Evolutionary conservation across 2,888 invertebrate genomes (phyloP).

Genomic region (Ditylenchus weischeri): DNA sequence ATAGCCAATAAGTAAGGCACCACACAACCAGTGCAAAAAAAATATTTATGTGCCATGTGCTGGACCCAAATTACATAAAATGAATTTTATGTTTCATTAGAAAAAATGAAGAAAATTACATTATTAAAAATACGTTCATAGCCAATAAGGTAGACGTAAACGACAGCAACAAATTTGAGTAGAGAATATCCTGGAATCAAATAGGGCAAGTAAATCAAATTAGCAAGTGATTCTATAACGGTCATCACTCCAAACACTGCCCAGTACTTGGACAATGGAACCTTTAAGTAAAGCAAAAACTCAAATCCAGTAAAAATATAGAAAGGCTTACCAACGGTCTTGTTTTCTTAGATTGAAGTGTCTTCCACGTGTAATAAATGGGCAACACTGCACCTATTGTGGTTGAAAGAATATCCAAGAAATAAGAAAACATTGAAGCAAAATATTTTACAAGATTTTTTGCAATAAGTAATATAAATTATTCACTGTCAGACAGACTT

Average conservation of each 20-base stretch:
- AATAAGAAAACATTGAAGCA: too few relatives aligned
- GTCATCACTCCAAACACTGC: conserved; percentile 13
- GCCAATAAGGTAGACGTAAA: conserved; percentile 1
- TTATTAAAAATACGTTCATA: conserved; percentile 3
- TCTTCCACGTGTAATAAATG: conserved; percentile 13
- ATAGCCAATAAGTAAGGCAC: too few relatives aligned
- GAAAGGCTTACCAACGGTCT: conserved; percentile 5
- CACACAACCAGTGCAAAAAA: too few relatives aligned
- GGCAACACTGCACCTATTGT: too few relatives aligned
- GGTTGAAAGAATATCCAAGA: too few relatives aligned
- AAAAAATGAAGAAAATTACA: neutral
- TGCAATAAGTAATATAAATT: too few relatives aligned
- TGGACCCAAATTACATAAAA: too few relatives aligned
- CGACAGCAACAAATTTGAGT: conserved; percentile 4
- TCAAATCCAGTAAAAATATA: neutral
- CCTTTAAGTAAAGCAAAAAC: conserved; percentile 5
- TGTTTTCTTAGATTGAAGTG: conserved; percentile 1
- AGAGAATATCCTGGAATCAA: conserved; percentile 15
- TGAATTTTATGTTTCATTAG: neutral
- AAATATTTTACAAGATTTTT: too few relatives aligned
- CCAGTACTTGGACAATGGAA: conserved; percentile 14
- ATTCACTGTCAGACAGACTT: too few relatives aligned
- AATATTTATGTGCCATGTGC: too few relatives aligned
- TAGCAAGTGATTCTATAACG: neutral
- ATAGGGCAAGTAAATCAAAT: conserved; percentile 8